Conservation (phyloP, 1,140 invertebrate species). For the Drosophila punjabiensis region DNA sequence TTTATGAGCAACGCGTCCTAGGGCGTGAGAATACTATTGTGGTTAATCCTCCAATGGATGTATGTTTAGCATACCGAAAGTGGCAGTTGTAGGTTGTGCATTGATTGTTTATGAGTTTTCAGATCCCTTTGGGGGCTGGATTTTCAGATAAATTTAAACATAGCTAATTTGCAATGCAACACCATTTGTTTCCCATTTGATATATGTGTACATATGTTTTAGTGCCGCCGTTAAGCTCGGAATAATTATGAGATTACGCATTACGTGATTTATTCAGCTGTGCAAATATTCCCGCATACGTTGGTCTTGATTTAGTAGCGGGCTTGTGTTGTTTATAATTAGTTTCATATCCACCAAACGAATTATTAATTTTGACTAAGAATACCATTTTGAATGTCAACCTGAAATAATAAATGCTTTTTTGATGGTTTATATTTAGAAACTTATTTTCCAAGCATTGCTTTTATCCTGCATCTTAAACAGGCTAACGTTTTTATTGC, state of each 20-base stretch:
- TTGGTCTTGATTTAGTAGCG: constrained; percentile 1
- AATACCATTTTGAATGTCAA: neutral
- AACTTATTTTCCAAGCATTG: neutral
- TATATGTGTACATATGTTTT: neutral
- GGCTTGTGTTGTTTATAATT: constrained; percentile 30
- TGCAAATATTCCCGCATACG: constrained; percentile 8
- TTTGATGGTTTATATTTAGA: constrained; percentile 12
- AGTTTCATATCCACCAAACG: constrained; percentile 15
- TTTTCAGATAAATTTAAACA: constrained; percentile 30
- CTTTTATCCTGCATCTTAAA: constrained; percentile 4
- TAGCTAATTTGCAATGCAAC: constrained; percentile 55
- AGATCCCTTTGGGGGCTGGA: neutral
- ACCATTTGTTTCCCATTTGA: constrained; percentile 7
- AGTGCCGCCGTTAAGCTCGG: constrained; percentile 39
- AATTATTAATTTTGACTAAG: neutral
- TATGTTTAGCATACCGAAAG: constrained; percentile 55
- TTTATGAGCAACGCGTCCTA: constrained; percentile 55
- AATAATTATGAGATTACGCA: constrained; percentile 54
- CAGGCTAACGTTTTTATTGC: neutral
- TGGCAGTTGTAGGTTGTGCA: constrained; percentile 41
- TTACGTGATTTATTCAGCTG: constrained; percentile 44
- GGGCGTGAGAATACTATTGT: neutral
- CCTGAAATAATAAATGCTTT: neutral
- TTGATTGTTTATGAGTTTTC: constrained; percentile 25
- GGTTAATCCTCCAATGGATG: constrained; percentile 14